Evolutionary conservation across 2,797 vertebrate species (phyloP).

Genomic region (Botia almorhae): DNA sequence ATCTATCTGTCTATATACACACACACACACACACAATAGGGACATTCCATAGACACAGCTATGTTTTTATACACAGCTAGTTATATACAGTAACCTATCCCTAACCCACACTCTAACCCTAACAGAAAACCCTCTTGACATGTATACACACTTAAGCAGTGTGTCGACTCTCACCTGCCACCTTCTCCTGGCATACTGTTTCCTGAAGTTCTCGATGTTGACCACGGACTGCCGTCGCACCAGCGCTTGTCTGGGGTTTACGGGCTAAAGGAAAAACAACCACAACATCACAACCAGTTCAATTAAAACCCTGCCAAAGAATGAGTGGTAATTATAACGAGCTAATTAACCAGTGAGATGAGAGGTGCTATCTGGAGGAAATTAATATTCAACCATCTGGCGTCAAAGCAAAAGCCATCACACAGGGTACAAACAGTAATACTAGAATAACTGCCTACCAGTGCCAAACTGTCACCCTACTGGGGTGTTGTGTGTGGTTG

Average conservation of each 20-base stretch:
- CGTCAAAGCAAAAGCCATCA: not conserved
- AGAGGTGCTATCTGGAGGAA: not conserved
- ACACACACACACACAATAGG: no score
- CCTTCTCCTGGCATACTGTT: constrained; percentile 87
- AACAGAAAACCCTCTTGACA: not conserved
- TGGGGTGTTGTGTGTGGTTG: not conserved
- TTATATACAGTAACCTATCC: no score
- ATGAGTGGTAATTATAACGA: not conserved
- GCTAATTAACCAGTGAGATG: constrained; percentile 3
- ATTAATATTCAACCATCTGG: not conserved
- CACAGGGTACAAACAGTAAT: not conserved
- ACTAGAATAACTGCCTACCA: not conserved
- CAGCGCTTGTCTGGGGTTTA: constrained; percentile 86
- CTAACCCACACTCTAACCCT: no score
- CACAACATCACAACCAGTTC: not conserved
- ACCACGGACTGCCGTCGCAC: constrained; percentile 89
- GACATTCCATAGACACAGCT: no score
- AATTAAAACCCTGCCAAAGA: not conserved
- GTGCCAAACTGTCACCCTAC: not conserved
- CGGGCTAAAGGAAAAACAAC: constrained; percentile 82
- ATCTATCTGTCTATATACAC: no score
- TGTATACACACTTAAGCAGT: not conserved
- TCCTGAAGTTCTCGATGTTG: constrained; percentile 95
- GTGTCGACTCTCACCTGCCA: constrained; percentile 86
- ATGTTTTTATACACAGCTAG: no score